Conservation (phyloP, 2,113 vertebrate genomes). For the Gambusia holbrooki region DNA sequence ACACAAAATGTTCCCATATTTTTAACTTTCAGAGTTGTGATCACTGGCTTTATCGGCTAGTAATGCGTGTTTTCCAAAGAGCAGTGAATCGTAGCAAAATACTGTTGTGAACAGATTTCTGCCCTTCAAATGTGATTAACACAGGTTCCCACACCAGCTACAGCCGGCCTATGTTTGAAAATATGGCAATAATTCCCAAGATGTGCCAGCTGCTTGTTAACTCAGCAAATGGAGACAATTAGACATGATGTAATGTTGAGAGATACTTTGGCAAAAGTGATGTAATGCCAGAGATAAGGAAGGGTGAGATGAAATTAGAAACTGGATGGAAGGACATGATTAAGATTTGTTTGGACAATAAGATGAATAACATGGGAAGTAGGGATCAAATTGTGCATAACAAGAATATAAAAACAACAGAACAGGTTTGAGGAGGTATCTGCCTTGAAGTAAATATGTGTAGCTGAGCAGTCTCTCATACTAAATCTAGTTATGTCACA, state of each 20-base stretch:
- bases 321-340: neutral
- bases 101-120: neutral
- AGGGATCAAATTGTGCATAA: neutral
- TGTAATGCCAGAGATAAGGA: slow-evolving; percentile 22
- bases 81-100: neutral
- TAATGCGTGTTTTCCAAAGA: neutral
- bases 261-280: slow-evolving; percentile 29
- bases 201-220: slow-evolving; percentile 27
- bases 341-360: neutral
- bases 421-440: neutral
- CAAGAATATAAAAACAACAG: neutral
- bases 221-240: slow-evolving; percentile 17
- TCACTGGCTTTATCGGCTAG: neutral
- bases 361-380: neutral
- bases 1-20: neutral
- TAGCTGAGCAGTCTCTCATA: too few species aligned
- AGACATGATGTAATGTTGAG: slow-evolving; percentile 40
- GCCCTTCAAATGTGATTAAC: neutral
- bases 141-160: neutral
- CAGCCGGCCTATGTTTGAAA: slow-evolving; percentile 35
- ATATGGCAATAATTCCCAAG: slow-evolving; percentile 50
- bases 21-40: neutral
- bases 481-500: too few species aligned
- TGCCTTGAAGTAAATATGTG: too few species aligned
- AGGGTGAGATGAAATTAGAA: neutral